phyloP scores from a whole-genome alignment of 1,140 invertebrate species.

The Heterodera carotae region DNA sequence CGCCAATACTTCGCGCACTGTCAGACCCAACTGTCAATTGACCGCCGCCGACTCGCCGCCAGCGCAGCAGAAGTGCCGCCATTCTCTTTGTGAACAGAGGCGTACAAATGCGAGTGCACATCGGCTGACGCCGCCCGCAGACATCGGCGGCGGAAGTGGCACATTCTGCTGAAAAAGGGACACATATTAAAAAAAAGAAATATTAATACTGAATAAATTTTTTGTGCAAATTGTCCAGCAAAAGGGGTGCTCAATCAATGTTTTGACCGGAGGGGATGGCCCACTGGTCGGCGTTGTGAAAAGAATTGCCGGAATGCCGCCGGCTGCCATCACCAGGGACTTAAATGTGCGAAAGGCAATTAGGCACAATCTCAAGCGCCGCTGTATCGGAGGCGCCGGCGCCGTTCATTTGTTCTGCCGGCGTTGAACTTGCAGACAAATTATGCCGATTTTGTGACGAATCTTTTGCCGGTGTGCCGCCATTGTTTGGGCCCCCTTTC shows the following conservation, averaged over 20 bases:
- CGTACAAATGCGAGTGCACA: slow-evolving; percentile 15
- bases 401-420: not conserved
- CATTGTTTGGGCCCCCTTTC: slow-evolving; percentile 66
- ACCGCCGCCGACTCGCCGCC: slow-evolving; percentile 1
- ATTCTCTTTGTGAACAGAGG: slow-evolving; percentile 24
- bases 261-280: not conserved
- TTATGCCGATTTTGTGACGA: not conserved
- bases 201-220: too few relatives aligned
- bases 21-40: slow-evolving; percentile 31
- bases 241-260: slow-evolving; percentile 4
- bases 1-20: too few relatives aligned
- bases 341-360: too few relatives aligned
- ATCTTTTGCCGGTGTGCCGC: slow-evolving; percentile 27
- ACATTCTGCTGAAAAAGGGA: not conserved
- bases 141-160: not conserved
- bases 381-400: not conserved
- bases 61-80: too few relatives aligned
- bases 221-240: slow-evolving; percentile 4
- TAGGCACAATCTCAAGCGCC: too few relatives aligned
- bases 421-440: slow-evolving; percentile 1
- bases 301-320: not conserved
- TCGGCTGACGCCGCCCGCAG: too few relatives aligned
- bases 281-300: not conserved
- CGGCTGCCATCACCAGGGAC: not conserved
- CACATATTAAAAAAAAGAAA: too few relatives aligned